Conservation (phyloP, 1,140 invertebrate species). For the Aplysia californica region DNA sequence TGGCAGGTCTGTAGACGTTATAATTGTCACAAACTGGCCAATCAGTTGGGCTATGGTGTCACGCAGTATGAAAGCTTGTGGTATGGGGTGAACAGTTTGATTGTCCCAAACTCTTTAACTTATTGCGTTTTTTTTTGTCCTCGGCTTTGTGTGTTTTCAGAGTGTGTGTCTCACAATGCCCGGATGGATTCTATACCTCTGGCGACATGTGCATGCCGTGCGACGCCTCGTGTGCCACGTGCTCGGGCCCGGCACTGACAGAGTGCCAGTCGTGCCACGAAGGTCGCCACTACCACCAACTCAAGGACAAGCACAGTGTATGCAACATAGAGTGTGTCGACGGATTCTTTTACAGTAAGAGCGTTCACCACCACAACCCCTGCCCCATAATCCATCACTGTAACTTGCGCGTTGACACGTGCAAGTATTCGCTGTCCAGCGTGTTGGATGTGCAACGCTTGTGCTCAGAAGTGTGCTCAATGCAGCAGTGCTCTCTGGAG, state of each 20-base stretch:
- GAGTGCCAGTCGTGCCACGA: constrained; percentile 84
- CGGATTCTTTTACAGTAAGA: constrained; percentile 26
- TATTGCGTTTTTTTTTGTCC: too few relatives aligned
- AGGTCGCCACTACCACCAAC: constrained; percentile 74
- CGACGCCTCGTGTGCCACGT: constrained; percentile 83
- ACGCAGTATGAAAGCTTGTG: too few relatives aligned
- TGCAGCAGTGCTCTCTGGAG: background rate
- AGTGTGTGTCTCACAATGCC: constrained; percentile 36
- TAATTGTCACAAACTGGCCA: too few relatives aligned
- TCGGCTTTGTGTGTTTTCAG: too few relatives aligned
- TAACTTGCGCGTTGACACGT: background rate
- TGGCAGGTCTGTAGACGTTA: too few relatives aligned
- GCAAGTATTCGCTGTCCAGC: background rate
- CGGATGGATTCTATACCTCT: constrained; percentile 28
- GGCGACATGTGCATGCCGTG: constrained; percentile 79
- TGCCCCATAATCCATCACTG: background rate
- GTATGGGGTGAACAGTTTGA: too few relatives aligned
- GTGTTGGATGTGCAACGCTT: background rate
- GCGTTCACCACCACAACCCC: background rate
- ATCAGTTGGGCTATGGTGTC: too few relatives aligned
- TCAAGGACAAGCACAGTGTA: constrained; percentile 22
- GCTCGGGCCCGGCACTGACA: constrained; percentile 79
- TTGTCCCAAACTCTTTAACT: too few relatives aligned
- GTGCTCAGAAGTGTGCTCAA: background rate
- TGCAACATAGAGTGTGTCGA: constrained; percentile 30